Conservation (phyloP, 2,797 vertebrate species). For the Bucorvus abyssinicus region DNA sequence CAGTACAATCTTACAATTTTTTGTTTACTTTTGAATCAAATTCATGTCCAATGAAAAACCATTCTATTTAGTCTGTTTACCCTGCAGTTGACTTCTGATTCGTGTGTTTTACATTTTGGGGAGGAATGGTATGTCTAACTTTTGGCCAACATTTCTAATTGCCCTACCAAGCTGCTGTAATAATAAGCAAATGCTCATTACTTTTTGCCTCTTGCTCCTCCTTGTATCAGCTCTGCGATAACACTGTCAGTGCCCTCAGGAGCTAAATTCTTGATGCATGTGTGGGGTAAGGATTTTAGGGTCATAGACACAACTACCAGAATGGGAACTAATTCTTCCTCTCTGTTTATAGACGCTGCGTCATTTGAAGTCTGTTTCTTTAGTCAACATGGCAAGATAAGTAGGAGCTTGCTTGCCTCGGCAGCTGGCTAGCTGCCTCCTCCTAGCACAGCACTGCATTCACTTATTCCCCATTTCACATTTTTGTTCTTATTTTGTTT, state of each 20-base stretch:
- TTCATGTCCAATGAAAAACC: background rate
- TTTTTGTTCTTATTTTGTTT: background rate
- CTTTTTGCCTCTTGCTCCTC: background rate
- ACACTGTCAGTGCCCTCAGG: background rate
- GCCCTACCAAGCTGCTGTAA: background rate
- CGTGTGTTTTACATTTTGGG: background rate
- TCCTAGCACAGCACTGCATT: background rate
- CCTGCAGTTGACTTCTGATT: background rate
- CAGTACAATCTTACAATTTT: background rate
- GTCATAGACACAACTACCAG: background rate
- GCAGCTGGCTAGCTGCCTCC: conserved; percentile 29
- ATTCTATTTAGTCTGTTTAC: background rate
- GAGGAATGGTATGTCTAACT: background rate
- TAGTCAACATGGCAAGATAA: conserved; percentile 26
- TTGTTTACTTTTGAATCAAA: background rate
- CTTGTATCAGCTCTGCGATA: background rate
- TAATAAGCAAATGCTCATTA: background rate
- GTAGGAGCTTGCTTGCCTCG: conserved; percentile 4
- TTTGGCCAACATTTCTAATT: background rate
- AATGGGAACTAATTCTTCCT: background rate
- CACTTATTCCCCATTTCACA: background rate
- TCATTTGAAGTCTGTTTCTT: conserved; percentile 25
- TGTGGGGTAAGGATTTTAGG: background rate
- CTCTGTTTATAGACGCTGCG: background rate
- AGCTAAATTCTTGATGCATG: background rate